These are phyloP conservation scores for Drosophila nannoptera DNA, from an alignment of 1,140 invertebrate genomes.

Conservation along the genomic window DNA sequence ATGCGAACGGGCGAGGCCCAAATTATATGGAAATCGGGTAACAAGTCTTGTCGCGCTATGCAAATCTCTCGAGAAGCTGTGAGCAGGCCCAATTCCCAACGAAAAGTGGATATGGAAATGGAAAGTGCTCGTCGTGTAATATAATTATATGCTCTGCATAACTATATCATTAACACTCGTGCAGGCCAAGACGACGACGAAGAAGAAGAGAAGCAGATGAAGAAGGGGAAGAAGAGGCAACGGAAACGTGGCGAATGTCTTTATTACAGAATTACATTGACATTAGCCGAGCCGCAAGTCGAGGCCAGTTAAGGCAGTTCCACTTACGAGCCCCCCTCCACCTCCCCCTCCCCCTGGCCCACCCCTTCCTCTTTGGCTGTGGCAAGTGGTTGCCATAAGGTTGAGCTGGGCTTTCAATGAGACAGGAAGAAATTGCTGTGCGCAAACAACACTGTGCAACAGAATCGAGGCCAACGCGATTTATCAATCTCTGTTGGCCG, in stretches of 20 bases:
- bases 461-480: neutral
- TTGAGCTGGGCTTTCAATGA: constrained; percentile 41
- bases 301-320: constrained; percentile 14
- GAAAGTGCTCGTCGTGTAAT: constrained; percentile 47
- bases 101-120: constrained; percentile 55
- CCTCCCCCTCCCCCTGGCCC: neutral
- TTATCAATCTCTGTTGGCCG: neutral
- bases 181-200: no score
- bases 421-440: constrained; percentile 62
- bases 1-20: constrained; percentile 41
- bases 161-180: constrained; percentile 33
- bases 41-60: constrained; percentile 44
- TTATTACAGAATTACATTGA: constrained; percentile 64
- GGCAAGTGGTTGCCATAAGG: constrained; percentile 18
- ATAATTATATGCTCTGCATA: constrained; percentile 21
- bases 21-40: constrained; percentile 53
- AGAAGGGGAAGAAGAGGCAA: constrained; percentile 8
- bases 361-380: no score
- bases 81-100: neutral
- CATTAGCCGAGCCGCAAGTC: constrained; percentile 13
- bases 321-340: constrained; percentile 5
- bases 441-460: constrained; percentile 18
- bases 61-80: constrained; percentile 28
- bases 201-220: no score
- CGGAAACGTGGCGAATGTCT: constrained; percentile 44